phyloP scores from a whole-genome alignment of 2,888 invertebrate species.

The Agonopterix alstromeriana region DNA sequence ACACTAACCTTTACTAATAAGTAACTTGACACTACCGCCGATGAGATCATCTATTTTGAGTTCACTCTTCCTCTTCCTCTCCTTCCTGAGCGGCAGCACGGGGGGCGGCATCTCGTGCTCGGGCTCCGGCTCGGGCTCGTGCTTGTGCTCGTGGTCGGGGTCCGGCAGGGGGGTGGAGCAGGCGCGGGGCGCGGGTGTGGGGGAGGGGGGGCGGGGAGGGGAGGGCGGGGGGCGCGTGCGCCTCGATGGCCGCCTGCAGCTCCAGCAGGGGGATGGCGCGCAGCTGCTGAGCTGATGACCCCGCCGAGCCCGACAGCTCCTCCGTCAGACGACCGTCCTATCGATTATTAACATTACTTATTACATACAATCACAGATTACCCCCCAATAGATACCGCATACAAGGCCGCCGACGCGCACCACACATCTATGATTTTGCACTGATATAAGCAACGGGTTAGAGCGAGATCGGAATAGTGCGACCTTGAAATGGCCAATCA shows the following conservation, averaged over 20 bases:
- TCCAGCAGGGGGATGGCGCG: constrained; percentile 42
- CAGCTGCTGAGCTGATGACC: constrained; percentile 10
- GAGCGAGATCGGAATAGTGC: too few relatives aligned
- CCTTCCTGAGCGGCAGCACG: constrained; percentile 13
- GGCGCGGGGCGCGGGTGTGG: constrained; percentile 8
- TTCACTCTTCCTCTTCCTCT: constrained; percentile 32
- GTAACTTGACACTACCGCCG: constrained; percentile 18
- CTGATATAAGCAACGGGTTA: too few relatives aligned
- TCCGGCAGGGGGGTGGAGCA: constrained; percentile 7
- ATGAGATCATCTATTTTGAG: constrained; percentile 17
- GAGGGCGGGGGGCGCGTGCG: constrained; percentile 29
- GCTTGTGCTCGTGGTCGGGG: not conserved
- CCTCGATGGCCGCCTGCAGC: constrained; percentile 50
- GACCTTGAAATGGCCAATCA: too few relatives aligned
- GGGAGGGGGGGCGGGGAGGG: constrained; percentile 15
- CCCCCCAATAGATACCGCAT: too few relatives aligned
- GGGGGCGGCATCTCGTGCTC: constrained; percentile 13
- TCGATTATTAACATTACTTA: not conserved
- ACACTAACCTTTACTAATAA: constrained; percentile 29
- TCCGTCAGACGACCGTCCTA: constrained; percentile 49
- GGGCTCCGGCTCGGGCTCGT: constrained; percentile 5
- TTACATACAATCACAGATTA: too few relatives aligned
- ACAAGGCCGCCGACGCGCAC: too few relatives aligned
- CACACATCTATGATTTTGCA: too few relatives aligned
- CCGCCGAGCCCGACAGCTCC: constrained; percentile 29